phyloP scores from a whole-genome alignment of 1,140 invertebrate species.

The Gerris buenoi region DNA sequence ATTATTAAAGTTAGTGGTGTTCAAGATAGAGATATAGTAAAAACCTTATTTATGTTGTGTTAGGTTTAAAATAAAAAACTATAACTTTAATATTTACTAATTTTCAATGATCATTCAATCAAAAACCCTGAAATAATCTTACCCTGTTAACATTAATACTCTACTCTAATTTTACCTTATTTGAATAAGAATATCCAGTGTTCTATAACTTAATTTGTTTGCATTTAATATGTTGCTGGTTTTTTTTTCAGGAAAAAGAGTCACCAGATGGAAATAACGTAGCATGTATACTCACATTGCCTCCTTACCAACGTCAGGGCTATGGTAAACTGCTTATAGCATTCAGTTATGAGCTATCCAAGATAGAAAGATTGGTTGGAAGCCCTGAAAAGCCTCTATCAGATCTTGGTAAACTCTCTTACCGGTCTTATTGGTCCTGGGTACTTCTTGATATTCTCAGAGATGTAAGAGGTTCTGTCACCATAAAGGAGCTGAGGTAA shows the following conservation, averaged over 20 bases:
- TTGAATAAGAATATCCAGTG: too few species aligned
- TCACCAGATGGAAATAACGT: slow-evolving; percentile 96
- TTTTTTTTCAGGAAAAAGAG: slow-evolving; percentile 65
- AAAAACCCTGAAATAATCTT: too few species aligned
- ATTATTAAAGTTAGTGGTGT: too few species aligned
- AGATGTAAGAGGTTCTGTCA: slow-evolving; percentile 67
- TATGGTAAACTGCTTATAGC: slow-evolving; percentile 96
- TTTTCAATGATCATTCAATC: too few species aligned
- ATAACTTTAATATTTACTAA: too few species aligned
- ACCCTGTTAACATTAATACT: too few species aligned
- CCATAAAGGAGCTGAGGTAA: slow-evolving; percentile 82
- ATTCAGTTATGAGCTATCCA: slow-evolving; percentile 83
- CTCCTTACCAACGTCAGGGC: slow-evolving; percentile 93
- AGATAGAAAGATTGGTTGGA: slow-evolving; percentile 79
- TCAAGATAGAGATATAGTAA: too few species aligned
- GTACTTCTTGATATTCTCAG: slow-evolving; percentile 81
- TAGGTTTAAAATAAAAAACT: too few species aligned
- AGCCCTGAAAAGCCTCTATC: slow-evolving; percentile 96
- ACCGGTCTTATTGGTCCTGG: slow-evolving; percentile 97
- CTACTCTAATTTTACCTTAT: too few species aligned
- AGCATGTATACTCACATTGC: slow-evolving; percentile 90
- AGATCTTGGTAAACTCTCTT: slow-evolving; percentile 90
- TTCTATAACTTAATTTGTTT: too few species aligned
- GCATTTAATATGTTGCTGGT: too few species aligned
- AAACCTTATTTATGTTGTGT: too few species aligned